phyloP scores from a whole-genome alignment of 2,113 vertebrate genomes.

The Ceuthmochares aereus region DNA sequence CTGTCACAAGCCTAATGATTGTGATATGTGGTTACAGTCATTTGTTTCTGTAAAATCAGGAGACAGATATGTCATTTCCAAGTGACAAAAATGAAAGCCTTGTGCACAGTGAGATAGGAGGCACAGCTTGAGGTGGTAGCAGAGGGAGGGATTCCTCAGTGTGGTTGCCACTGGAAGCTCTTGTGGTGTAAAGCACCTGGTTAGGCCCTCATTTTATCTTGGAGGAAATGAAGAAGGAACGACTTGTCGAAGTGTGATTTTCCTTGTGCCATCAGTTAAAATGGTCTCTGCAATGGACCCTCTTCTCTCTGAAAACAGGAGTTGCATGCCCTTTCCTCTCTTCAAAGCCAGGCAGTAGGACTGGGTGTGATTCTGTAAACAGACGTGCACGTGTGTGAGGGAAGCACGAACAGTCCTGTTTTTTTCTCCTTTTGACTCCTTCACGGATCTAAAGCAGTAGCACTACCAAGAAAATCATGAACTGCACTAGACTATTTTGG shows the following conservation, averaged over 20 bases:
- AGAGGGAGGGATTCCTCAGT: background rate
- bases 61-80: background rate
- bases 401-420: background rate
- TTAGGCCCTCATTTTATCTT: background rate
- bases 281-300: background rate
- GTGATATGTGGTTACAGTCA: background rate
- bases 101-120: background rate
- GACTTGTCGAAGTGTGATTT: background rate
- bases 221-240: background rate
- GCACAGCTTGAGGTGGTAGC: background rate
- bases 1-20: background rate
- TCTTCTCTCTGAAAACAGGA: background rate
- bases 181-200: accelerated
- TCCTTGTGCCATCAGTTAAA: background rate
- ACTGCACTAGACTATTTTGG: background rate
- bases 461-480: background rate
- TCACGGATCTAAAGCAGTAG: background rate
- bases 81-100: conserved; percentile 11
- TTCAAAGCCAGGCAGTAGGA: background rate
- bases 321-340: background rate
- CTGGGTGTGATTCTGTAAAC: background rate
- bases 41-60: background rate
- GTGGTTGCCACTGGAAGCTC: background rate
- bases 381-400: accelerated
- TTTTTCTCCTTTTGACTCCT: background rate